These are phyloP conservation scores for Ianthella basta DNA, from an alignment of 37 sponge, comb jelly and placozoan genomes.

Conservation along the genomic window DNA sequence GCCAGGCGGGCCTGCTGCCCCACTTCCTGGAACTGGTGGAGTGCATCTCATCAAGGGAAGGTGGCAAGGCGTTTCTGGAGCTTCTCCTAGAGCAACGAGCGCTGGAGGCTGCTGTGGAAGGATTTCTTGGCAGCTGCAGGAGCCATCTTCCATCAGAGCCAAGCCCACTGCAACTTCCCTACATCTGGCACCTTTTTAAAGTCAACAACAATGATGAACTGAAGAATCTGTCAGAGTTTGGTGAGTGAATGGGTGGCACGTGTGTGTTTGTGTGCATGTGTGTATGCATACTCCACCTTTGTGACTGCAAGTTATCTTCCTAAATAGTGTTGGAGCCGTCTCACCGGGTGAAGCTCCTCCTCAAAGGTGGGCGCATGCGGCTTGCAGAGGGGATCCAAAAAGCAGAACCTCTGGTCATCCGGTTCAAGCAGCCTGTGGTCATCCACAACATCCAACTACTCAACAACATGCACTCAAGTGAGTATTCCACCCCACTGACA, in stretches of 20 bases:
- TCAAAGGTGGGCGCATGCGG: not conserved
- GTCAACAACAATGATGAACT: not conserved
- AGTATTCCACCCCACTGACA: not conserved
- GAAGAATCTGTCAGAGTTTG: not conserved
- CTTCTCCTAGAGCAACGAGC: not conserved
- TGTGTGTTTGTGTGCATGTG: not conserved
- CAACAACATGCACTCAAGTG: not conserved
- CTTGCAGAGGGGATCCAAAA: not conserved
- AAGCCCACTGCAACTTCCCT: not conserved
- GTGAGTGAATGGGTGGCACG: not conserved
- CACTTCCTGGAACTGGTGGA: not conserved
- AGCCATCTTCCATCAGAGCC: not conserved
- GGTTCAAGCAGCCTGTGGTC: not conserved
- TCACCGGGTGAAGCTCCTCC: not conserved
- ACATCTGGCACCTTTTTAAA: slow-evolving; percentile 15
- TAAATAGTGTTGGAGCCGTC: slow-evolving; percentile 6
- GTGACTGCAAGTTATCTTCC: not conserved
- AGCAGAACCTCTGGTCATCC: not conserved
- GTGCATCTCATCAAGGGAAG: not conserved
- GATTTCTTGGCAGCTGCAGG: not conserved
- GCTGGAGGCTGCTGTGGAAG: slow-evolving; percentile 19
- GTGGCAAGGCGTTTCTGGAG: not conserved
- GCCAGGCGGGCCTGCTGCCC: not conserved
- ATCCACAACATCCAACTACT: slow-evolving; percentile 26
- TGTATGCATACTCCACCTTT: not conserved